phyloP scores from a whole-genome alignment of 2,113 vertebrate species.

The Dolichallabes microphthalmus region DNA sequence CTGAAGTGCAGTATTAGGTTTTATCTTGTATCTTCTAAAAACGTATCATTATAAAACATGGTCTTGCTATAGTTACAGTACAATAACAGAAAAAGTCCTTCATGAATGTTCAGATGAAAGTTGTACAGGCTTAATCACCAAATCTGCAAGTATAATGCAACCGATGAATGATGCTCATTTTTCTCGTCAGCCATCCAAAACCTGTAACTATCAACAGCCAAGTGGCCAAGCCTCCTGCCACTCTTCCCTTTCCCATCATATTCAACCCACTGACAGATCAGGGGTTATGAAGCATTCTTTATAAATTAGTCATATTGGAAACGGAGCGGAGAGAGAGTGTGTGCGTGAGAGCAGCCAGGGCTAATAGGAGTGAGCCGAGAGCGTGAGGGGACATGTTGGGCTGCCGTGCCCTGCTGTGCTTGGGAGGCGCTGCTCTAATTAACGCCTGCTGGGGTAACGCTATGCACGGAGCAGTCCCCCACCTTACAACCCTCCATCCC shows the following conservation, averaged over 20 bases:
- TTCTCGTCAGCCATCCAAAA: conserved; percentile 17
- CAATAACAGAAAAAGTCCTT: not conserved
- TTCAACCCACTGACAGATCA: conserved; percentile 38
- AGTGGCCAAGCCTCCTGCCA: conserved; percentile 19
- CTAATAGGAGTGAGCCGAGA: conserved; percentile 53
- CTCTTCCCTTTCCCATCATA: conserved; percentile 30
- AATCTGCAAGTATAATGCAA: not conserved
- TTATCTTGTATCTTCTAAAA: not conserved
- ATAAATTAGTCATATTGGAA: conserved; percentile 68
- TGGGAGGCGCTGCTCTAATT: conserved; percentile 69
- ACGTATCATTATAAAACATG: not conserved
- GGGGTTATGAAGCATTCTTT: conserved; percentile 66
- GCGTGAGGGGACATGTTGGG: conserved; percentile 72
- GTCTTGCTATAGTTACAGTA: not conserved
- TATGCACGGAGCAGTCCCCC: conserved; percentile 59
- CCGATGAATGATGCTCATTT: conserved; percentile 25
- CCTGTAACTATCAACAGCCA: conserved; percentile 9
- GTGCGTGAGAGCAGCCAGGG: conserved; percentile 44
- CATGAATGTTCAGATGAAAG: not conserved
- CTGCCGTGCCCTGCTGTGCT: conserved; percentile 63
- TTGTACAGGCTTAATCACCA: not conserved
- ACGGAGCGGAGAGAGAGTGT: conserved; percentile 45
- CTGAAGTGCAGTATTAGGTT: not conserved
- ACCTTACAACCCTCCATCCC: conserved; percentile 50
- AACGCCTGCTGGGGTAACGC: conserved; percentile 69